phyloP scores from a whole-genome alignment of 2,888 invertebrate species.

The Acleris sparsana region DNA sequence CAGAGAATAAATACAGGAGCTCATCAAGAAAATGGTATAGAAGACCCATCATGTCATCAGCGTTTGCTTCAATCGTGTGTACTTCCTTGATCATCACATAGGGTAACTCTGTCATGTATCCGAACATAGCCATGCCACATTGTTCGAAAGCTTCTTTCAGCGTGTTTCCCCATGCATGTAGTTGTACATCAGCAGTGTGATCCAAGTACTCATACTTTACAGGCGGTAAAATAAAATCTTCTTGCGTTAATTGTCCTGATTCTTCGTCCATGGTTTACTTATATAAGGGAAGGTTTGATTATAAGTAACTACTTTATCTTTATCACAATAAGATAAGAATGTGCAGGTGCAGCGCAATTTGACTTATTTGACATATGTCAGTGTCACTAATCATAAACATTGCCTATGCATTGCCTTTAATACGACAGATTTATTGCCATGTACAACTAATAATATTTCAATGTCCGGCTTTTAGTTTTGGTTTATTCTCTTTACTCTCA shows the following conservation, averaged over 20 bases:
- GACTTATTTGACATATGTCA: no score
- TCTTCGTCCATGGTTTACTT: slow-evolving; percentile 68
- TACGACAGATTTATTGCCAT: no score
- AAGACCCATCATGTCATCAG: slow-evolving; percentile 93
- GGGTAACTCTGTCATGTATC: slow-evolving; percentile 97
- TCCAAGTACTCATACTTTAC: slow-evolving; percentile 95
- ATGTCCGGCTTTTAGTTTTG: no score
- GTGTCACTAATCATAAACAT: no score
- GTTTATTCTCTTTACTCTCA: no score
- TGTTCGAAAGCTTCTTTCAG: slow-evolving; percentile 96
- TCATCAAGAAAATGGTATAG: slow-evolving; percentile 98
- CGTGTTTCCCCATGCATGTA: slow-evolving; percentile 96
- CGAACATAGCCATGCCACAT: slow-evolving; percentile 97
- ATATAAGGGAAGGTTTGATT: no score
- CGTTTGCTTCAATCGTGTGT: slow-evolving; percentile 93
- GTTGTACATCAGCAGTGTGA: slow-evolving; percentile 99
- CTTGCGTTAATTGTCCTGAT: slow-evolving; percentile 79
- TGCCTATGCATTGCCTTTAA: no score
- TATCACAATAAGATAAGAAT: no score
- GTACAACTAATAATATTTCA: no score
- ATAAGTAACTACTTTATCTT: no score
- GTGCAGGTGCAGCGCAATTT: no score
- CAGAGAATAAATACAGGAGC: slow-evolving; percentile 94
- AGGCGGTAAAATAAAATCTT: slow-evolving; percentile 86
- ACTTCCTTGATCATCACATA: slow-evolving; percentile 91